phyloP scores from a whole-genome alignment of 2,113 vertebrate species.

The Empidonax alnorum region DNA sequence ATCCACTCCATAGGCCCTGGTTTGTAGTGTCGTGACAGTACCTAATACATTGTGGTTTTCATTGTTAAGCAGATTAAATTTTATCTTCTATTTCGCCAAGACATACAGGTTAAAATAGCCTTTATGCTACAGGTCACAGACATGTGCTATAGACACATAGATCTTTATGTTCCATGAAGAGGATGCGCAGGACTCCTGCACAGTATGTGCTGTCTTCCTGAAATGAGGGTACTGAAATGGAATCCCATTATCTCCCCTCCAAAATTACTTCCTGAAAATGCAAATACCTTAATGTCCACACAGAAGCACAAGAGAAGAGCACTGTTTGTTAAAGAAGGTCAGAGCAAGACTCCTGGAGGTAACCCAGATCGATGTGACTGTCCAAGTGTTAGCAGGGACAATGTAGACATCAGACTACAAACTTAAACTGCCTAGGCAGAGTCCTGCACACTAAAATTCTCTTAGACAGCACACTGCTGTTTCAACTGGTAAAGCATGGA shows the following conservation, averaged over 20 bases:
- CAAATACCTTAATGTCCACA: not conserved
- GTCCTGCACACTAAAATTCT: not conserved
- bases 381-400: not conserved
- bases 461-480: not conserved
- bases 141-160: not conserved
- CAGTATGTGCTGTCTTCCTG: not conserved
- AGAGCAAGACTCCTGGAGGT: not conserved
- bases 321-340: not conserved
- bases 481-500: not conserved
- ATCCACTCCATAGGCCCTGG: not conserved
- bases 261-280: not conserved
- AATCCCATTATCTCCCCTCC: not conserved
- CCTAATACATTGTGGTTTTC: not conserved
- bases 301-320: not conserved
- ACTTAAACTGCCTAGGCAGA: not conserved
- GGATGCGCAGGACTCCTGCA: not conserved
- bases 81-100: not conserved
- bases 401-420: not conserved
- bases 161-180: not conserved
- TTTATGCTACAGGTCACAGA: not conserved
- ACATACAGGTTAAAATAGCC: not conserved
- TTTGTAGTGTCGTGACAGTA: not conserved
- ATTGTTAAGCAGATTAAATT: not conserved
- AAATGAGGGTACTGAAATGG: not conserved
- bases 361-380: not conserved